A percentile compares a stretch with the other conserved stretches of the same genome.
phyloP scores from a whole-genome alignment of 2,888 invertebrate genomes.

The Tinea semifulvella region DNA sequence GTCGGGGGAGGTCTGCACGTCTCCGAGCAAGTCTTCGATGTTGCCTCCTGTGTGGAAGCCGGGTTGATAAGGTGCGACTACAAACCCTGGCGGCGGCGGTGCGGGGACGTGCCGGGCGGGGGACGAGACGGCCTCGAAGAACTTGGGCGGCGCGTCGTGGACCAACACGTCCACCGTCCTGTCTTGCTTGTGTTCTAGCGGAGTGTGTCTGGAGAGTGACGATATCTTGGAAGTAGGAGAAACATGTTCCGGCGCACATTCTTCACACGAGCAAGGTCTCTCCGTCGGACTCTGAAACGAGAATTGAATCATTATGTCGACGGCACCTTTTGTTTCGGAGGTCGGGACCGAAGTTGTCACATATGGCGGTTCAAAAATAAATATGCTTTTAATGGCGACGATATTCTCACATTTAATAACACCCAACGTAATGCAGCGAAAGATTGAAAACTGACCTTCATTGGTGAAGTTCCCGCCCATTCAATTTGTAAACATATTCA shows the following conservation, averaged over 20 bases:
- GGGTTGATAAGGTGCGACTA: conserved; percentile 48
- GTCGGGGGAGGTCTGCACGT: conserved; percentile 65
- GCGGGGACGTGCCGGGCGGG: conserved; percentile 39
- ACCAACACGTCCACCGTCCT: conserved; percentile 54
- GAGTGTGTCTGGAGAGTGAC: conserved; percentile 27
- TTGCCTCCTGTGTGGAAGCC: conserved; percentile 69
- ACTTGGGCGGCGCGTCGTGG: conserved; percentile 55
- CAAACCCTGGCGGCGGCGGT: conserved; percentile 52
- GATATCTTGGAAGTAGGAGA: conserved; percentile 25
- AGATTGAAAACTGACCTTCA: too few species aligned
- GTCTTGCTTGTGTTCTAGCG: conserved; percentile 38
- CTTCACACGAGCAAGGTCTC: conserved; percentile 55
- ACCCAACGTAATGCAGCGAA: too few species aligned
- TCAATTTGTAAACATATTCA: too few species aligned
- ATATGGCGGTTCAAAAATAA: conserved; percentile 5
- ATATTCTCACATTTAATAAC: too few species aligned
- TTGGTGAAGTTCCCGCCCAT: too few species aligned
- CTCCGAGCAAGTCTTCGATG: conserved; percentile 73
- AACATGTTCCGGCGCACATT: conserved; percentile 30
- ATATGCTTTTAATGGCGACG: background rate
- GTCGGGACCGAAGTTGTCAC: background rate
- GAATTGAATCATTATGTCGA: background rate
- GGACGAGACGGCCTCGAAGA: conserved; percentile 52
- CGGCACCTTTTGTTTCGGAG: conserved; percentile 3
- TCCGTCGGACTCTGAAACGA: conserved; percentile 52